Percentiles rank a stretch among this genome's conserved stretches.
phyloP scores from a whole-genome alignment of 2,113 vertebrate species.

The Laticauda colubrina region DNA sequence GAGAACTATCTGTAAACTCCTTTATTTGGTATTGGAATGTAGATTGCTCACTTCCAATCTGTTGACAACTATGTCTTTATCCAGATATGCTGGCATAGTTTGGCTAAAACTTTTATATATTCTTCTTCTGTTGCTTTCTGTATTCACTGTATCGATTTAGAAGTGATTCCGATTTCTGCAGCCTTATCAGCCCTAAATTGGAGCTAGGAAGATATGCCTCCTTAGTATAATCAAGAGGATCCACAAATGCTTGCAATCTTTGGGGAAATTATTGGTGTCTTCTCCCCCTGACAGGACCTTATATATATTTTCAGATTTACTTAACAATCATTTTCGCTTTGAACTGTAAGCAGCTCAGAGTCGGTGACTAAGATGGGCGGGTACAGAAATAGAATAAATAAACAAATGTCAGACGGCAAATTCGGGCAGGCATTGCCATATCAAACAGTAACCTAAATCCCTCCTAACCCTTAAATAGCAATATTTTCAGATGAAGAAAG shows the following conservation, averaged over 20 bases:
- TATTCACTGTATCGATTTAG: background rate
- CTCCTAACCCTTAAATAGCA: background rate
- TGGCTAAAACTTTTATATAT: background rate
- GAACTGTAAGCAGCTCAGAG: background rate
- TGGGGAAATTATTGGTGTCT: background rate
- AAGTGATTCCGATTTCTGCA: background rate
- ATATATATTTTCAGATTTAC: background rate
- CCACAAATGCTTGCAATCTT: background rate
- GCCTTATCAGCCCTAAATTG: background rate
- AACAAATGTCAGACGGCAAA: background rate
- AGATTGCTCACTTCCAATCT: background rate
- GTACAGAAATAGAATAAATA: background rate
- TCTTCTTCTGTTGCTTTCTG: background rate
- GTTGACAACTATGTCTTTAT: background rate
- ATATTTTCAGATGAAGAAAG: background rate
- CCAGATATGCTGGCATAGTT: background rate
- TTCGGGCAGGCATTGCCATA: background rate
- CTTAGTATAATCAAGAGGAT: background rate
- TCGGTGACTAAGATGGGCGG: background rate
- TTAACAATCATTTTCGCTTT: background rate
- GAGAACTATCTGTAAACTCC: background rate
- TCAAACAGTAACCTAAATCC: background rate
- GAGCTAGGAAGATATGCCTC: background rate
- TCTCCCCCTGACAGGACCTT: background rate
- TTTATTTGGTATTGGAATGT: background rate